phyloP scores from a whole-genome alignment of 2,888 invertebrate species.

The Ophioninae sp. region DNA sequence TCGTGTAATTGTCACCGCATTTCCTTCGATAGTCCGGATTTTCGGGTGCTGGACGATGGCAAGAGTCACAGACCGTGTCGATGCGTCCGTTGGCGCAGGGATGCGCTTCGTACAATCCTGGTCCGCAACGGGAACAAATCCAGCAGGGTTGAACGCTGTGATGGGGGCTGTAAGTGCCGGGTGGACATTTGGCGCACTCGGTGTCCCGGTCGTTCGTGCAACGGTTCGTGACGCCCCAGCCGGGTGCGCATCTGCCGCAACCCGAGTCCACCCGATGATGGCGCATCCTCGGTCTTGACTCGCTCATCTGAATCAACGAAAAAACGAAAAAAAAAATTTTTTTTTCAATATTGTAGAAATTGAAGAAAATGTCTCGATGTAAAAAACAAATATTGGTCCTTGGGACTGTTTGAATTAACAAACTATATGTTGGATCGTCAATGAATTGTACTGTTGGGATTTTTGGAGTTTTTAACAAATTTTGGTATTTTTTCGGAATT shows the following conservation, averaged over 20 bases:
- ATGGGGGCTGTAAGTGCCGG: constrained; percentile 79
- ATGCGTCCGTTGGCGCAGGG: constrained; percentile 74
- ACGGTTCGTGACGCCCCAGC: constrained; percentile 78
- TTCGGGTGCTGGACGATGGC: constrained; percentile 74
- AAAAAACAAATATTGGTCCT: no score
- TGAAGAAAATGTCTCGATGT: no score
- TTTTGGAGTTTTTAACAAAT: no score
- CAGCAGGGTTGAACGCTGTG: constrained; percentile 80
- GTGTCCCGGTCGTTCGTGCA: constrained; percentile 78
- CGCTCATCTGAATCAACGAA: constrained; percentile 71
- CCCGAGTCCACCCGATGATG: constrained; percentile 76
- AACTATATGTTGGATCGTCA: no score
- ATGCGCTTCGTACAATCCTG: constrained; percentile 80
- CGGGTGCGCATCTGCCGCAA: constrained; percentile 80
- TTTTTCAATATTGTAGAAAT: no score
- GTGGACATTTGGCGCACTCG: constrained; percentile 77
- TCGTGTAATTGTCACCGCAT: constrained; percentile 66
- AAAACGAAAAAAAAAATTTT: constrained; percentile 10
- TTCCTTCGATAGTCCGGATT: constrained; percentile 74
- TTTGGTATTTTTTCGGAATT: no score
- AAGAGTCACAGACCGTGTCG: constrained; percentile 81
- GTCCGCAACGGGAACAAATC: constrained; percentile 81
- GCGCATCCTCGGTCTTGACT: constrained; percentile 75
- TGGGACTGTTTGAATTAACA: no score
- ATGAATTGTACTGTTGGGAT: no score